Base-by-base conservation (phyloP, 2,888 invertebrate species). In the Mechanitis mazaeus region DNA sequence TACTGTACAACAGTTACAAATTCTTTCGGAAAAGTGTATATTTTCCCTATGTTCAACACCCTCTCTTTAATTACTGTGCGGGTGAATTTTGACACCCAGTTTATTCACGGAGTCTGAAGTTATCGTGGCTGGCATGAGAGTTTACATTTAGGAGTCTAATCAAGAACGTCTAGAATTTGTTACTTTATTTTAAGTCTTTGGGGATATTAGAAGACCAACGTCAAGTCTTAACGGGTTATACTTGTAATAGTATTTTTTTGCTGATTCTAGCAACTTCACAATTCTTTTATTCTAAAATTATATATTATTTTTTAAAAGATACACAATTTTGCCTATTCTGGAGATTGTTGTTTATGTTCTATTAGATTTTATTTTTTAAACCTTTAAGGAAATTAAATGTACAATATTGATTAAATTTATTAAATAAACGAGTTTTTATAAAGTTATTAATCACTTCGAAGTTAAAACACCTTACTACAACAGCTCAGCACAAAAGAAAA, bases 11-110 rank as follows among this genome's bases (percentile, higher is more conserved):
- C 31, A 54, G 33, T 55, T 54, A 11, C 31, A 56, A 67, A 59
- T 54, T 33, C 50, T 47, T 54, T 38, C 33, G 67, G 66, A 68
- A 69, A 66, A 68, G 67, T 70, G 69, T 70, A 63, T 64, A 60
- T 54, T 54, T 55, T 64, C 69, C 69, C 64, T 59, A 59, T 45
- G 58, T 68, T 69, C 67, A 65, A 56, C 66, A 72, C 73, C 68
- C 68, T 63, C 59, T 71, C 71, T 77, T 83, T 84, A 80, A 84
- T 84, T 81, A 81, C 78, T 70, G 68, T 70, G 68, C 75, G 75
- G 71, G 75, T 72, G 75, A 78, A 77, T 78, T 83, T 81, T 81
- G 80, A 81, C 82, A 79, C 67, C 69, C 70, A 69, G 72, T 73
- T 75, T 73, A 72, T 75, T 77, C 72, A 72, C 71, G 70, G 64